A percentile compares a stretch with the other conserved stretches of the same genome.
These are phyloP conservation scores for Patiria miniata DNA, from an alignment of 35 echinoderm and acorn worm species.

Conservation along the genomic window DNA sequence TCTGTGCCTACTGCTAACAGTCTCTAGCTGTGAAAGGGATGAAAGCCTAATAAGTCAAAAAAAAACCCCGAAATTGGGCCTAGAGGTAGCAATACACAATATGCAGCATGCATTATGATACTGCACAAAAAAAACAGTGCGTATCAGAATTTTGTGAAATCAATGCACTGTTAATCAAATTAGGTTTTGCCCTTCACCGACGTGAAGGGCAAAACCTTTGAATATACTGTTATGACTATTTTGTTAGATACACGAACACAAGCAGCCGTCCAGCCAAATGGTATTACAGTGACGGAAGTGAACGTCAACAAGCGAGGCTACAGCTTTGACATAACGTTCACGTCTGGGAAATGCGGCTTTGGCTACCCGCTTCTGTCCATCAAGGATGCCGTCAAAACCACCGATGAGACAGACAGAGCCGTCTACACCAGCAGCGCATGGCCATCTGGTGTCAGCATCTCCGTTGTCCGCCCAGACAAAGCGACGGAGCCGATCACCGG, in stretches of 20 bases:
- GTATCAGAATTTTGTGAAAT: too few relatives aligned
- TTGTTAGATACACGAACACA: conserved; percentile 15
- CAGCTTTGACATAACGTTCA: conserved; percentile 49
- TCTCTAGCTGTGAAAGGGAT: too few relatives aligned
- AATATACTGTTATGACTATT: not conserved
- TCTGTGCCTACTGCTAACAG: too few relatives aligned
- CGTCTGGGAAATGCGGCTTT: conserved; percentile 35
- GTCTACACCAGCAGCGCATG: not conserved
- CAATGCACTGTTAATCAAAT: too few relatives aligned
- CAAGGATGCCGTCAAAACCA: conserved; percentile 3
- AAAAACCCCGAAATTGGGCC: too few relatives aligned
- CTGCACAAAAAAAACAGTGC: too few relatives aligned
- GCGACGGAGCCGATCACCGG: conserved; percentile 46
- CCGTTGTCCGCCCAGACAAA: not conserved
- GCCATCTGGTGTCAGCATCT: not conserved
- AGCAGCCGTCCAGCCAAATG: conserved; percentile 25
- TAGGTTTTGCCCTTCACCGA: too few relatives aligned
- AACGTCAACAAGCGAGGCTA: not conserved
- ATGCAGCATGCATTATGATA: too few relatives aligned
- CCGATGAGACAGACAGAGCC: not conserved
- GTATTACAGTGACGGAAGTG: conserved; percentile 43
- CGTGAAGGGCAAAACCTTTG: not conserved
- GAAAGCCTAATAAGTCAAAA: too few relatives aligned
- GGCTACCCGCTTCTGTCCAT: conserved; percentile 45
- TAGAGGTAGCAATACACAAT: too few relatives aligned